Evolutionary conservation across 2,113 vertebrate species (phyloP).

Genomic region (Otolemur garnettii): DNA sequence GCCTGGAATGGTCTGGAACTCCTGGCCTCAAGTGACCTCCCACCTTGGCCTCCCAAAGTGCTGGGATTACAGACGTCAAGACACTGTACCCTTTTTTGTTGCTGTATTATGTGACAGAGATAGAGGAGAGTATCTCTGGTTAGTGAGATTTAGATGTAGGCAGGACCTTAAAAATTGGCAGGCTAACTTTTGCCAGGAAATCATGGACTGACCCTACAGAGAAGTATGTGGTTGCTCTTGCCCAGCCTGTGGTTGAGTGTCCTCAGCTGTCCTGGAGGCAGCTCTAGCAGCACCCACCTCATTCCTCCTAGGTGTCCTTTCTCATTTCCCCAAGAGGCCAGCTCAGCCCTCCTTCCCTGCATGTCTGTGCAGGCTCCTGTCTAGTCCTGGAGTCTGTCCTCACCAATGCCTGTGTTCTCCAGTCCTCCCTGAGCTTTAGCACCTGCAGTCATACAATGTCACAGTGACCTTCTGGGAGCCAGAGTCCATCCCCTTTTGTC

Average conservation of each 20-base stretch:
- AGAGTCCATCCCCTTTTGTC: not conserved
- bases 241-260: too few species aligned
- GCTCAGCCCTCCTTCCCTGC: fast-evolving
- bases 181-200: not conserved
- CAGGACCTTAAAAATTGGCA: not conserved
- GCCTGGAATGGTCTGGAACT: too few species aligned
- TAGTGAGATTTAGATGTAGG: not conserved
- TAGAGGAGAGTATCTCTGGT: not conserved
- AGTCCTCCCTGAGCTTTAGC: not conserved
- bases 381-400: too few species aligned
- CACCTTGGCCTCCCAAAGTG: too few species aligned
- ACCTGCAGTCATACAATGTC: too few species aligned
- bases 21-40: too few species aligned
- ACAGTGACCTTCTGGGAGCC: not conserved
- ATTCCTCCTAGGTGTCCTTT: not conserved
- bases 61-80: too few species aligned
- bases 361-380: not conserved
- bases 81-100: too few species aligned
- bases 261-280: fast-evolving
- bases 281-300: too few species aligned
- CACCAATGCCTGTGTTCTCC: not conserved
- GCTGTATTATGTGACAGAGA: not conserved
- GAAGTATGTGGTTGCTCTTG: not conserved
- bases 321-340: not conserved
- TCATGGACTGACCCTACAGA: not conserved